Evolutionary conservation across 2,113 vertebrate species (phyloP).

Genomic region (Pachyramphus minor): DNA sequence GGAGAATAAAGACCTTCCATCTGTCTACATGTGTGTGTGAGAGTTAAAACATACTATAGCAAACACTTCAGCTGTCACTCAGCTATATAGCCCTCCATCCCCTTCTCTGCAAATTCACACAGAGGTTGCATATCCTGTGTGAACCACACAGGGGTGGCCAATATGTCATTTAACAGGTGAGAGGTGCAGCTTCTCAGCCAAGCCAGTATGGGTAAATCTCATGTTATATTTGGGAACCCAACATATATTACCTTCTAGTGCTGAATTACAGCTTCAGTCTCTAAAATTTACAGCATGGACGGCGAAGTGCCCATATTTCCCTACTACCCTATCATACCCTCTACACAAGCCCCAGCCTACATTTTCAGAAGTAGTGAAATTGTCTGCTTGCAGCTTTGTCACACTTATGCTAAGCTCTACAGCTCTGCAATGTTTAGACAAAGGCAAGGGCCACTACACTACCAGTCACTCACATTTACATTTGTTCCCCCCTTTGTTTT

Average conservation of each 20-base stretch:
- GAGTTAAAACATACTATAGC: neutral
- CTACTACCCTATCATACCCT: neutral
- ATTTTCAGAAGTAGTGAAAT: neutral
- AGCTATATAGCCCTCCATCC: neutral
- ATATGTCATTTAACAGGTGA: neutral
- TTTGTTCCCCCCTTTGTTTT: neutral
- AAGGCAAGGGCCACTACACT: neutral
- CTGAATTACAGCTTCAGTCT: neutral
- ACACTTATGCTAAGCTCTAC: neutral
- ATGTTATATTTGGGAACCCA: neutral
- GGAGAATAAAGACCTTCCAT: neutral
- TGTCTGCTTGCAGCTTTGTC: neutral
- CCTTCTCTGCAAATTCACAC: neutral
- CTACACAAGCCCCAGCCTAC: neutral
- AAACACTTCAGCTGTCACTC: neutral
- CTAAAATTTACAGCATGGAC: neutral
- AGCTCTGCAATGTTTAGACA: neutral
- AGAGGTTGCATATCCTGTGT: fast-evolving
- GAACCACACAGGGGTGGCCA: neutral
- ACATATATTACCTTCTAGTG: neutral
- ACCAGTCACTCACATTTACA: neutral
- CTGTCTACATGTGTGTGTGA: fast-evolving
- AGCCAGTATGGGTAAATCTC: neutral
- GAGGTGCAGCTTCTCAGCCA: neutral
- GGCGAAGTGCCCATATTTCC: neutral